Conservation (phyloP, 2,888 invertebrate species). For the Flabesymbios commensalis region DNA sequence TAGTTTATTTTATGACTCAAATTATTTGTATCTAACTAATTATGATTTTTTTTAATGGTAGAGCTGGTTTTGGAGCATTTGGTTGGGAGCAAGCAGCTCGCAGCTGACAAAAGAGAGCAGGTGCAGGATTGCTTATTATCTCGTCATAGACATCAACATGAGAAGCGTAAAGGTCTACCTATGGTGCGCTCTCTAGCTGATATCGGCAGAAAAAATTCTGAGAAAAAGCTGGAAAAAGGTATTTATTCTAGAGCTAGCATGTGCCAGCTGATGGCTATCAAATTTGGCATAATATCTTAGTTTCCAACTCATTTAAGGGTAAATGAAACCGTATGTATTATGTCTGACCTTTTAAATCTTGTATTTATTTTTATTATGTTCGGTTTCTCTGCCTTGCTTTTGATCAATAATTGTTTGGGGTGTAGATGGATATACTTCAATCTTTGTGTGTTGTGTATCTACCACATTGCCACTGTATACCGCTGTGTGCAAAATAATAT, state of each 20-base stretch:
- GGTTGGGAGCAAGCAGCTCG: slow-evolving; percentile 68
- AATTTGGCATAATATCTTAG: background rate
- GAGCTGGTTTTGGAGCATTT: slow-evolving; percentile 88
- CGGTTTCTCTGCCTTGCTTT: too few species aligned
- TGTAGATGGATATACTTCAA: too few species aligned
- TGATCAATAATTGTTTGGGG: too few species aligned
- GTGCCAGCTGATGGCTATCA: background rate
- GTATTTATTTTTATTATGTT: too few species aligned
- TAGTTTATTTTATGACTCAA: background rate
- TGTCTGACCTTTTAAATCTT: too few species aligned
- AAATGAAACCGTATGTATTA: too few species aligned
- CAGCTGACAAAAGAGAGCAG: slow-evolving; percentile 14
- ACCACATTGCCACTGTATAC: too few species aligned
- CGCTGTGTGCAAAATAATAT: too few species aligned
- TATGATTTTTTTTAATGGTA: slow-evolving; percentile 37
- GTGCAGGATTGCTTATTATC: slow-evolving; percentile 19
- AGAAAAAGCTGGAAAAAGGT: slow-evolving; percentile 32
- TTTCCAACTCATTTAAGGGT: too few species aligned
- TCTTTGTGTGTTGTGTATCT: too few species aligned
- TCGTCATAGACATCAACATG: slow-evolving; percentile 60
- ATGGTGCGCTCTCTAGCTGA: slow-evolving; percentile 83
- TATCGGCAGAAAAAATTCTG: slow-evolving; percentile 74
- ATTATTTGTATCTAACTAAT: background rate
- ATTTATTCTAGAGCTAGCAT: background rate
- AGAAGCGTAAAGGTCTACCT: slow-evolving; percentile 47